Conservation (phyloP, 2,113 vertebrate genomes). For the Promerops cafer region DNA sequence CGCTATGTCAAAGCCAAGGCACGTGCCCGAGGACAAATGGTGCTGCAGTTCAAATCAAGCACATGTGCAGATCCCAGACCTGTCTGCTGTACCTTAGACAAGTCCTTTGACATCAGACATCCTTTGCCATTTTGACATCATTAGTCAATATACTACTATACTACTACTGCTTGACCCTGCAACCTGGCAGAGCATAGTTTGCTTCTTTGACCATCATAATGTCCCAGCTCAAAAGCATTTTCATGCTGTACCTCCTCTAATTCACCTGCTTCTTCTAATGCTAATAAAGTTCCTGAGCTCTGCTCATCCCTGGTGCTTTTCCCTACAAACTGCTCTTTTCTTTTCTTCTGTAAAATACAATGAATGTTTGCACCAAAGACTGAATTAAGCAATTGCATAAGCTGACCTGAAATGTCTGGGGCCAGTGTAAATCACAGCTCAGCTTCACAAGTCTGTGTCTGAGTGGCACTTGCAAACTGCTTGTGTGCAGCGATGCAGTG, state of each 20-base stretch:
- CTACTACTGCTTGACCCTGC: not conserved
- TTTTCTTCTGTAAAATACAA: not conserved
- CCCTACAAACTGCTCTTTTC: not conserved
- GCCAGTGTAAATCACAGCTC: not conserved
- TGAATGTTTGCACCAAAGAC: not conserved
- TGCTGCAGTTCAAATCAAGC: not conserved
- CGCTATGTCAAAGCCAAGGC: not conserved
- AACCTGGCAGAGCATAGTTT: not conserved
- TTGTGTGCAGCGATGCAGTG: accelerated
- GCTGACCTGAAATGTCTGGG: not conserved
- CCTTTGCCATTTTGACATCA: not conserved
- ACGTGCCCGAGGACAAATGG: not conserved
- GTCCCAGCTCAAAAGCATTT: not conserved
- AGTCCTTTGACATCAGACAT: too few species aligned
- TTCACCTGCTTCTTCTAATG: not conserved
- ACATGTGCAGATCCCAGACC: not conserved
- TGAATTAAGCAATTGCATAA: not conserved
- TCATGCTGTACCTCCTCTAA: not conserved
- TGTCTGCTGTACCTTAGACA: not conserved
- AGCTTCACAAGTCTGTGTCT: not conserved
- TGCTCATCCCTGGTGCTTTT: not conserved
- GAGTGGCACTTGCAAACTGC: not conserved
- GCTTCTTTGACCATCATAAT: not conserved
- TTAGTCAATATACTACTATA: not conserved
- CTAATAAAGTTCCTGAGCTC: not conserved